These are phyloP conservation scores for Gymnosoma rotundatum DNA, from an alignment of 2,888 invertebrate species.

Conservation along the genomic window DNA sequence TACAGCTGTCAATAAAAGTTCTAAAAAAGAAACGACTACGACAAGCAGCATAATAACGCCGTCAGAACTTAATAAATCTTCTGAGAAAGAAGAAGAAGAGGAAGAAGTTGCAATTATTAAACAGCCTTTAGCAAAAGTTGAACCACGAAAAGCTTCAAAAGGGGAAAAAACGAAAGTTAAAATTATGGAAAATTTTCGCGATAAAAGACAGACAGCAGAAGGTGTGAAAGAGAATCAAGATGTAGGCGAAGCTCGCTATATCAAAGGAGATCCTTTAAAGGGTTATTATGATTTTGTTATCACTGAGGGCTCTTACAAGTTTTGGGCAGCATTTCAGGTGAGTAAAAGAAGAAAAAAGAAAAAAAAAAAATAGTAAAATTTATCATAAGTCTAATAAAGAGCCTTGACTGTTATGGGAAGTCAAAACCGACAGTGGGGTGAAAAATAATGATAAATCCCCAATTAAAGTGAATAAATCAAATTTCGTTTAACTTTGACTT, in stretches of 20 bases:
- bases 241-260: slow-evolving; percentile 81
- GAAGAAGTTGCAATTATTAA: neutral
- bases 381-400: too few relatives aligned
- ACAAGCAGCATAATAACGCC: slow-evolving; percentile 37
- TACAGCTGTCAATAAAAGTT: slow-evolving; percentile 48
- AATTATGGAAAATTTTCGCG: slow-evolving; percentile 62
- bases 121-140: slow-evolving; percentile 56
- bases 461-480: too few relatives aligned
- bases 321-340: slow-evolving; percentile 94
- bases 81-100: slow-evolving; percentile 4
- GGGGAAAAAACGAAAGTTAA: slow-evolving; percentile 55
- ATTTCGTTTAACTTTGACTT: too few relatives aligned
- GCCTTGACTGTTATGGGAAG: too few relatives aligned
- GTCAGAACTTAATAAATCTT: neutral
- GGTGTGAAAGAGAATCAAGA: slow-evolving; percentile 64
- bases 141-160: slow-evolving; percentile 43
- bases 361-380: too few relatives aligned
- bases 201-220: slow-evolving; percentile 69
- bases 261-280: slow-evolving; percentile 87
- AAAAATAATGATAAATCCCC: too few relatives aligned
- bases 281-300: slow-evolving; percentile 94
- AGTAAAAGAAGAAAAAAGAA: slow-evolving; percentile 64
- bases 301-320: slow-evolving; percentile 94
- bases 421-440: too few relatives aligned
- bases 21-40: slow-evolving; percentile 58